These are phyloP conservation scores for Drosophila barbarae DNA, from an alignment of 2,888 invertebrate species.

Conservation along the genomic window DNA sequence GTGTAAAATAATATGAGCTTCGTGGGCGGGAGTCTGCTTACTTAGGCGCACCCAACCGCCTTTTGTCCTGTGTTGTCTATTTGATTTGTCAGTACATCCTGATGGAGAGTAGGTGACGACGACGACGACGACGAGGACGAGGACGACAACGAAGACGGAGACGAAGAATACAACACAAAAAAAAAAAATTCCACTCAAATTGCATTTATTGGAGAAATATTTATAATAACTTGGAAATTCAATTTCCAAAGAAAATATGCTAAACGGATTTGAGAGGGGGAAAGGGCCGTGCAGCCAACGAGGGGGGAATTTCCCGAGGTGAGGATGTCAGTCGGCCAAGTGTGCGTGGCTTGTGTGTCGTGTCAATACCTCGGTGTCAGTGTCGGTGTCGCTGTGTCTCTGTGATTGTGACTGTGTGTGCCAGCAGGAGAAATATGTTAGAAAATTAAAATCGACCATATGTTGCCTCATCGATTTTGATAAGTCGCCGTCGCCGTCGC, in stretches of 20 bases:
- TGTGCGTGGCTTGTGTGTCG: slow-evolving; percentile 20
- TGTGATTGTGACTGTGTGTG: slow-evolving; percentile 25
- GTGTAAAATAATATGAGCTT: slow-evolving; percentile 63
- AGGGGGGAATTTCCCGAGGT: slow-evolving; percentile 10
- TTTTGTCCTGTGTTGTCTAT: slow-evolving; percentile 27
- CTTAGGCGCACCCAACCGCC: slow-evolving; percentile 20
- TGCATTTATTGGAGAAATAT: slow-evolving; percentile 67
- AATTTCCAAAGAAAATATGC: slow-evolving; percentile 73
- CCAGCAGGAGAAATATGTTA: slow-evolving; percentile 43
- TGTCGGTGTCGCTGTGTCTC: slow-evolving; percentile 34
- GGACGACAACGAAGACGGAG: not conserved
- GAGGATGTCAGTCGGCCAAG: slow-evolving; percentile 15
- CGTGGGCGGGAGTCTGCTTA: slow-evolving; percentile 9
- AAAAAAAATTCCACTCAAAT: slow-evolving; percentile 63
- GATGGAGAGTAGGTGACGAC: slow-evolving; percentile 9
- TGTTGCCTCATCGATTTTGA: slow-evolving; percentile 74
- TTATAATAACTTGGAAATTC: slow-evolving; percentile 73
- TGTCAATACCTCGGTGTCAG: slow-evolving; percentile 43
- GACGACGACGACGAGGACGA: not conserved
- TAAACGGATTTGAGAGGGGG: slow-evolving; percentile 60
- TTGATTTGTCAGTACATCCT: slow-evolving; percentile 37
- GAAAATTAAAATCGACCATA: slow-evolving; percentile 74
- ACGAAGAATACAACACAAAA: slow-evolving; percentile 5
- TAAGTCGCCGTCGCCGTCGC: slow-evolving; percentile 53
- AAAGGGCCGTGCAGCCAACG: slow-evolving; percentile 11